These are phyloP conservation scores for Apotomis capreana DNA, from an alignment of 2,888 invertebrate species.

Conservation along the genomic window DNA sequence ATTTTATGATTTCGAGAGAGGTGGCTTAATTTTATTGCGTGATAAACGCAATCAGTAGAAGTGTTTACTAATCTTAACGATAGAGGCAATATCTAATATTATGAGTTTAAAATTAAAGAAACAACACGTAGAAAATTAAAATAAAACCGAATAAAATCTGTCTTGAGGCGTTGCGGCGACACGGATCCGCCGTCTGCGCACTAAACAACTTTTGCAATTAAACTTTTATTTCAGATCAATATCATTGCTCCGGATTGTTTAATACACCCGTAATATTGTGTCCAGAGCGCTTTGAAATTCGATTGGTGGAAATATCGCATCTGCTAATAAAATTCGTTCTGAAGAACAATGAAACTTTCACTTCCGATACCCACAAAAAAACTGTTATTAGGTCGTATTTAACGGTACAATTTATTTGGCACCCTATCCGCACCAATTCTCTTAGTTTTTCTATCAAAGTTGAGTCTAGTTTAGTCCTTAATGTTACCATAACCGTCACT, in stretches of 20 bases:
- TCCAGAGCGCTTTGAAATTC: slow-evolving; percentile 20
- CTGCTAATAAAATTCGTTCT: slow-evolving; percentile 25
- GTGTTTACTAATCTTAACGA: no score
- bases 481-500: no score
- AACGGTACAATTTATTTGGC: no score
- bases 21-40: no score
- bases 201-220: slow-evolving; percentile 79
- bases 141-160: slow-evolving; percentile 36
- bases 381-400: not conserved
- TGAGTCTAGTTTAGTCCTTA: no score
- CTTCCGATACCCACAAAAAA: not conserved
- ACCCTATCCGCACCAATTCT: no score
- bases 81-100: no score
- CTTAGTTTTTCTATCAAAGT: no score
- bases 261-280: slow-evolving; percentile 55
- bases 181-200: slow-evolving; percentile 66
- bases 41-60: no score
- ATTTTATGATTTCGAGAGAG: no score
- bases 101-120: not conserved
- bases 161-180: slow-evolving; percentile 52
- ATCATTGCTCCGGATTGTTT: slow-evolving; percentile 59
- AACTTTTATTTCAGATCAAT: slow-evolving; percentile 77
- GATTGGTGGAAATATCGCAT: slow-evolving; percentile 20
- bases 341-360: slow-evolving; percentile 23
- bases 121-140: not conserved